Evolutionary conservation across 2,113 vertebrate species (phyloP), one percentile per base, ranked within the genome.

Genomic region (Junco hyemalis): DNA sequence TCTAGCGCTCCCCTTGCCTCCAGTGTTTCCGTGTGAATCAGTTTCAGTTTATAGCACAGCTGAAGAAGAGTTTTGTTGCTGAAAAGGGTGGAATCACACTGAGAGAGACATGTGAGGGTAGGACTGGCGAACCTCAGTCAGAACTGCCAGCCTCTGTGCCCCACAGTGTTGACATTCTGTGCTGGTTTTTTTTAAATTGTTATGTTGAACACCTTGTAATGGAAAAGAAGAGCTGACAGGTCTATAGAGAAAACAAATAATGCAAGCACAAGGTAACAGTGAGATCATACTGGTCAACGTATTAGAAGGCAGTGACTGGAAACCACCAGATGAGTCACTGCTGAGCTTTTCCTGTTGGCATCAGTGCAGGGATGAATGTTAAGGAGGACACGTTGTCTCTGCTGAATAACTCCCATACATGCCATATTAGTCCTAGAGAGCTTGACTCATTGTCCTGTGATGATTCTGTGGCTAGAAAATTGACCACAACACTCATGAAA

Each of bases 281-380:
- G 95, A 95, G 69, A 68, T 92, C 83, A 93, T 56, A 40, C 25
- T 79, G 83, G 91, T 86, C 77, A 86, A 80, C 72, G 40, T 19
- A 54, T 64, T 78, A 60, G 88, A 88, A 66, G 69, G 83, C 64
- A 84, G 69, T 71, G 83, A 71, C 83, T 83, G 60, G 51, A 96
- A 95, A 84, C 83, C 80, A 92, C 56, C 9, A 71, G 81, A 88
- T 97, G 77, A 94, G 78, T 95, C 91, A 93, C 12, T 69, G 61
- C 69, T 36, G 80, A 78, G 81, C 74, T 88, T 66, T 93, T 96
- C 80, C 92, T 92, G 86, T 84, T 80, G 51, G 76, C 38, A 33
- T 68, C 77, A 51, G 54, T 48, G 65, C 51, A 85, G 57, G 36
- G 64, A 60, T 74, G 80, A 74, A 59, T 91, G 59, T 81, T 88